phyloP scores from a whole-genome alignment of 2,113 vertebrate species.

The Myanophis thanlyinensis region DNA sequence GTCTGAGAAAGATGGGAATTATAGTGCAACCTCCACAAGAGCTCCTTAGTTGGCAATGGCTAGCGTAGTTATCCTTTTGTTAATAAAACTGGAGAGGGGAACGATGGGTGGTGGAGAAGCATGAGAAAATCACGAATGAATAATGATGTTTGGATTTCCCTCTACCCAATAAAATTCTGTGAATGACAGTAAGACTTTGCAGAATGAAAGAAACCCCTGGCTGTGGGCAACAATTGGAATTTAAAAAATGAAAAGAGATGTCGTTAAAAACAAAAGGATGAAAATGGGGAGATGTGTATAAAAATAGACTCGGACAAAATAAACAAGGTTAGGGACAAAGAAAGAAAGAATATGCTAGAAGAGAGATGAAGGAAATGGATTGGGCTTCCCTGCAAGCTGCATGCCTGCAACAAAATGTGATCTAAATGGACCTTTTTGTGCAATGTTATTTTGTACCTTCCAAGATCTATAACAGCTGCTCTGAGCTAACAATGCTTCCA shows the following conservation, averaged over 20 bases:
- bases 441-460: slow-evolving; percentile 37
- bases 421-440: slow-evolving; percentile 37
- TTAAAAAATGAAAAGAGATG: neutral
- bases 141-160: neutral
- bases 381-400: neutral
- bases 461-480: slow-evolving; percentile 41
- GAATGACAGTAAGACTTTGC: neutral
- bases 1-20: neutral
- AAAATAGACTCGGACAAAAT: neutral
- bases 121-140: neutral
- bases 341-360: neutral
- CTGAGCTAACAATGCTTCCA: slow-evolving; percentile 43
- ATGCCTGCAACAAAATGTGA: slow-evolving; percentile 27
- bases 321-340: neutral
- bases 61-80: neutral
- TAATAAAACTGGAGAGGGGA: neutral
- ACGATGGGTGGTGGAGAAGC: neutral
- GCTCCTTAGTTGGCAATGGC: neutral
- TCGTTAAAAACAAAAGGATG: neutral
- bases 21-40: neutral
- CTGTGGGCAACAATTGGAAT: neutral
- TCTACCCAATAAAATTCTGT: neutral
- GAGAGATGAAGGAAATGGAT: neutral
- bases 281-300: neutral
- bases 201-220: neutral